Base-by-base conservation (phyloP, 2,113 vertebrate species). In the Tetrax tetrax region DNA sequence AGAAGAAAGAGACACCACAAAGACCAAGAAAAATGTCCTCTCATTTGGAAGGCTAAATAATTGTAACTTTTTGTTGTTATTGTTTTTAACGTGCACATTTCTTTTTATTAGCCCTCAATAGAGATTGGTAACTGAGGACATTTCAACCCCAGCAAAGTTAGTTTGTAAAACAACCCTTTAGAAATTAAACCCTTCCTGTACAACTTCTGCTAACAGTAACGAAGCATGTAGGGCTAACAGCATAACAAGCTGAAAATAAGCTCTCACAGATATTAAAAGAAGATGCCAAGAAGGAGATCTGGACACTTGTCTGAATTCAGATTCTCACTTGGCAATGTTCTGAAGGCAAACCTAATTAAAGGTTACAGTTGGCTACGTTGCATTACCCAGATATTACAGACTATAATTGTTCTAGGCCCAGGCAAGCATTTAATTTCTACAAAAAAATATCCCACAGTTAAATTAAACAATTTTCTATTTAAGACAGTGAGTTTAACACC, bases 301-400 rank as follows among this genome's bases (percentile, higher is more conserved):
- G 88, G 92, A 93, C 84, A 79, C 86, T 89, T 89, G 65, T 87
- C 74, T 89, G 59, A 87, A 95, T 84, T 95, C 84, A 95, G 89
- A 95, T 90, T 93, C 87, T 95, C 87, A 83, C 79, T 93, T 93
- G 91, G 91, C 89, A 95, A 38, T 66, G 65, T 80, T 94, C 91
- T 81, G 88, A 95, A 95, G 51, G 64, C 84, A 96, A 95, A 93
- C 45, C 35, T 94, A 97, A 97, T 96, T 94, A 94, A 95, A 97
- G 91, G 84, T 91, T 97, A 91, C 81, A 93, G 70, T 93, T 94
- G 93, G 50, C 72, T 91, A 76, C 6, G 2, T 77, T 83, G 71
- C 66, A 83, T 77, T 94, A 93, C 60, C 80, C 75, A 96, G 87
- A 90, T 88, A 94, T 79, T 80, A 87, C 16, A 96, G 83, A 56